Evolutionary conservation across 35 echinoderm and acorn worm species (phyloP).

Genomic region (Amphiura filiformis): DNA sequence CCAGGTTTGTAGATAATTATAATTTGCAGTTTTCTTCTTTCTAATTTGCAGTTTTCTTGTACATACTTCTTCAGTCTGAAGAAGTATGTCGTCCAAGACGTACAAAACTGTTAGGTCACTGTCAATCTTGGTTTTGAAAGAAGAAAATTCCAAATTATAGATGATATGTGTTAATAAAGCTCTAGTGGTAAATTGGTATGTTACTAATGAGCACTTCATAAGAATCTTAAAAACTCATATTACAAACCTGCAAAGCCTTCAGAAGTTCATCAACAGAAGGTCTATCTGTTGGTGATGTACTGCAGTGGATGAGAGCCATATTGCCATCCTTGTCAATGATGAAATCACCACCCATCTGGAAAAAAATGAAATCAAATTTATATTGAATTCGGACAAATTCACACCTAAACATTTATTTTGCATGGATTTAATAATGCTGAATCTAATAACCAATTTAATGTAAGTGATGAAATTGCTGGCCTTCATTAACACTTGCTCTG

Average conservation of each 20-base stretch:
- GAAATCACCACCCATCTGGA: conserved; percentile 63
- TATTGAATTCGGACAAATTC: not conserved
- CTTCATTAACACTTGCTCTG: not conserved
- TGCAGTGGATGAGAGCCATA: conserved; percentile 40
- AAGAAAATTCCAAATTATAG: no score
- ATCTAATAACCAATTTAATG: not conserved
- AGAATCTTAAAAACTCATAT: no score
- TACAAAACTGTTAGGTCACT: no score
- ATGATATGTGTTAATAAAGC: no score
- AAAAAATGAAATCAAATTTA: not conserved
- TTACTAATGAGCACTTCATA: no score
- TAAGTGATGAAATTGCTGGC: not conserved
- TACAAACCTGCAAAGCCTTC: conserved; percentile 21
- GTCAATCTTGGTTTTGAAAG: no score
- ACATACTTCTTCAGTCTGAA: no score
- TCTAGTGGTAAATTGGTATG: no score
- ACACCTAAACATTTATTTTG: not conserved
- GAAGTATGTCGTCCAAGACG: no score
- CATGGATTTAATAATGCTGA: not conserved
- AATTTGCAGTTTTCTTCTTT: no score
- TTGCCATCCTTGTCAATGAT: conserved; percentile 36
- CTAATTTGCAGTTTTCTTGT: no score
- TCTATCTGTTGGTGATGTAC: conserved; percentile 45
- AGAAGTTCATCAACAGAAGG: conserved; percentile 38
- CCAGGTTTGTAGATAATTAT: no score